Evolutionary conservation across 2,113 vertebrate genomes (phyloP), one percentile per base, ranked within the genome.

Genomic region (Brienomyrus longianalis): DNA sequence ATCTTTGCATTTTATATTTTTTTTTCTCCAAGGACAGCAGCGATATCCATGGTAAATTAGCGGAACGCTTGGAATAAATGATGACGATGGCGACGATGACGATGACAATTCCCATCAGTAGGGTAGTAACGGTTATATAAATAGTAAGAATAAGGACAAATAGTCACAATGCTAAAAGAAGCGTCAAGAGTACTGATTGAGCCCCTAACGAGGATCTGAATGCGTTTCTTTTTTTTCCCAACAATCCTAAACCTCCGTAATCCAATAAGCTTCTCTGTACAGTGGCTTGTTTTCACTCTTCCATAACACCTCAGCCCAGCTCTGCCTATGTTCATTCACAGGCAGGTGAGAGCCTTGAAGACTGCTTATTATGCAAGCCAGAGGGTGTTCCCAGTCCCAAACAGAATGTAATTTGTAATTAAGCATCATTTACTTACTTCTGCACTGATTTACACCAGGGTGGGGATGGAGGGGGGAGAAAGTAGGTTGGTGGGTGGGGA

Each of bases 191-290:
- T 48, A 48, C 83, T 47, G 83, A 87, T 31, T 35, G 85, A 56
- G 50, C 31, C n/a, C n/a, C 84, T 86, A 86, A 51, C 84, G 48
- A 86, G 84, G 48, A 86, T 87, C 15, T 88, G 35, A 31, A 45
- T 45, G 51, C n/a, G 19, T 88, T 66, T 4, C 31, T 66, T 66
- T 87, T 23, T 45, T 39, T 45, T 23, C n/a, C 62, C 80, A 31
- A 59, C 35, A 31, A 45, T 90, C 95, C 95, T 95, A 96, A 96
- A 95, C 94, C 95, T 96, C 95, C 96, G 95, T 97, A 96, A 97
- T 97, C 97, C 96, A 97, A 96, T 97, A 96, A 97, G 95, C 96
- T 96, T 95, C 94, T 96, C 96, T 96, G 95, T 96, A 95, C 93
- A 95, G 95, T 95, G 95, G 95, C 96, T 95, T 96, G 96, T 97